phyloP scores from a whole-genome alignment of 30 jellyfish, hydroid and myxozoan genomes.

The Chironex yamaguchii region DNA sequence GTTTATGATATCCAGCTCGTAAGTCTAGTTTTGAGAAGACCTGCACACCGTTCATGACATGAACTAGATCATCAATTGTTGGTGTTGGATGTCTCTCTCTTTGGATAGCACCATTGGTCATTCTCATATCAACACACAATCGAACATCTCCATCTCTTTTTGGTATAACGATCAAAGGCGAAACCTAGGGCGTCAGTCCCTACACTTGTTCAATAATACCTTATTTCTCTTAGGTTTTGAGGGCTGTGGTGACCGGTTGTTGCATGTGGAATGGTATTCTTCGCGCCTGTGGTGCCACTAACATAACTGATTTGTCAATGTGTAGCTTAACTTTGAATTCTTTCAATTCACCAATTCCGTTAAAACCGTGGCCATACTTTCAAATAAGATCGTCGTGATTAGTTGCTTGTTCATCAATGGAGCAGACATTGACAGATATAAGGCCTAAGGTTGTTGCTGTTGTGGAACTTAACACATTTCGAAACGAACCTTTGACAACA shows the following conservation, averaged over 20 bases:
- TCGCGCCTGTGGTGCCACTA: neutral
- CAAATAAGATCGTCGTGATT: neutral
- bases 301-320: neutral
- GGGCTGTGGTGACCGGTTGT: slow-evolving; percentile 26
- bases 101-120: slow-evolving; percentile 44
- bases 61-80: slow-evolving; percentile 3
- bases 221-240: slow-evolving; percentile 2
- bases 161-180: slow-evolving; percentile 9
- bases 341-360: neutral
- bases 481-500: neutral
- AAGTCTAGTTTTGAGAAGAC: slow-evolving; percentile 17
- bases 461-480: neutral
- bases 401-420: neutral
- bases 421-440: neutral
- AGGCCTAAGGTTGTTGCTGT: neutral
- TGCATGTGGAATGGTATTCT: neutral
- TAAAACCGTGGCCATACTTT: neutral
- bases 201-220: slow-evolving; percentile 8
- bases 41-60: slow-evolving; percentile 5
- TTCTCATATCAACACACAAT: slow-evolving; percentile 4
- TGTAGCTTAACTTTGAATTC: neutral
- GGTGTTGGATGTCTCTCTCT: slow-evolving; percentile 22
- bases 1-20: slow-evolving; percentile 14
- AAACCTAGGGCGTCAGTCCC: slow-evolving; percentile 35
- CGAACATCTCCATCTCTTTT: slow-evolving; percentile 7